Percentiles rank a stretch among this genome's conserved stretches.
These are phyloP conservation scores for Notodonta dromedarius DNA, from an alignment of 2,888 invertebrate species.

Conservation along the genomic window DNA sequence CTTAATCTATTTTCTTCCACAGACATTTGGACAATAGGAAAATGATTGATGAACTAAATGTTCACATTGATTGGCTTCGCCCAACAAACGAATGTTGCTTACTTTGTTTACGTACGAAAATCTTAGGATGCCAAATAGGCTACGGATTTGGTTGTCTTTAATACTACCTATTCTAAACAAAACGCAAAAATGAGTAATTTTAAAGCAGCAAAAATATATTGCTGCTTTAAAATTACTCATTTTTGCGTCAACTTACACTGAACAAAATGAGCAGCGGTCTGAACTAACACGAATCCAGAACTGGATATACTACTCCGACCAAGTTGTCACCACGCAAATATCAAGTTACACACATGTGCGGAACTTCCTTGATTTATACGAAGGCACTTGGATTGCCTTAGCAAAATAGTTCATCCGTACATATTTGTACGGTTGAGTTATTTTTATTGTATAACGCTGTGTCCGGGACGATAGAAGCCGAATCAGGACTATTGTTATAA, in stretches of 20 bases:
- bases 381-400: not conserved
- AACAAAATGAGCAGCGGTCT: not conserved
- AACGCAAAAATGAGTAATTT: too few species aligned
- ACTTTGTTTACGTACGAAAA: not conserved
- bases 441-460: conserved; percentile 1
- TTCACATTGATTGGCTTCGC: not conserved
- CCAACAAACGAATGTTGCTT: not conserved
- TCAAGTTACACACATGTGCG: not conserved
- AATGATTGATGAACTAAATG: conserved; percentile 34
- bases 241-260: not conserved
- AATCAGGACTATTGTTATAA: not conserved
- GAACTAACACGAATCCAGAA: not conserved
- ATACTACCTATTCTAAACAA: too few species aligned
- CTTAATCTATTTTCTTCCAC: not conserved
- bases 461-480: not conserved
- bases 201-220: too few species aligned
- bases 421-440: conserved; percentile 11
- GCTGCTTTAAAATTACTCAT: not conserved
- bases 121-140: not conserved
- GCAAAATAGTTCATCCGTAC: conserved; percentile 8
- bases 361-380: conserved; percentile 4
- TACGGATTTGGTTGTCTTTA: not conserved
- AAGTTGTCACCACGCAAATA: not conserved
- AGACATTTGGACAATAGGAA: conserved; percentile 24
- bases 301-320: not conserved